Base-by-base conservation (phyloP, 2,113 vertebrate species). In the Campylorhamphus procurvoides region DNA sequence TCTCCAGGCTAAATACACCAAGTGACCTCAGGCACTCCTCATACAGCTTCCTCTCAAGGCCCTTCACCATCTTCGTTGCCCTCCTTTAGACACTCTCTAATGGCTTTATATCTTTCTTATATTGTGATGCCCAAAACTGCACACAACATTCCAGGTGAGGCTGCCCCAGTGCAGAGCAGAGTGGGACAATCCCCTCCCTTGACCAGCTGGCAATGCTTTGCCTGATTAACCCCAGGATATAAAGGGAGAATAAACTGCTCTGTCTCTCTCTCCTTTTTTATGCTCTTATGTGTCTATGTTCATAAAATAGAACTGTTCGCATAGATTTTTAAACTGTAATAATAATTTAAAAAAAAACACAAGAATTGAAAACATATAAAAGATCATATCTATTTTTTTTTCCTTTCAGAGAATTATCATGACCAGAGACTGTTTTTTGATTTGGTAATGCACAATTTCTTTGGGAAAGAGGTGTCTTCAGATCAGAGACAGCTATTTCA, bases 381-480 rank as follows among this genome's bases (percentile, higher is more conserved):
- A 44, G 0, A 29, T 20, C 33, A 1, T 58, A 3, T 35, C 6
- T 1, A 31, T n/a, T 56, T 40, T 0, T 20, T 62, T 83, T 52
- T 1, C 24, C 24, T 25, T 62, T 90, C 18, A 42, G 31, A 74
- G 28, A 46, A n/a, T 7, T 76, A 33, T 64, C 33, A 47, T 29
- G 15, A 52, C 17, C 55, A 59, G 33, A 88, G 12, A 52, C 20
- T 52, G 20, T 0, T 64, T 90, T 85, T 85, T 64, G 5, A 44
- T 25, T 76, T 76, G 17, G 53, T 91, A 23, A 7, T 28, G 11
- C 10, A 37, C 13, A 53, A 4, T n/a, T 80, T 76, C 55, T 90
- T 10, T 7, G 3, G 14, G 18, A 17, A 91, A 93, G 28, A 76
- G 14, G 15, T 66, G 18, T 3, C 84, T 64, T 89, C 24, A 91